Evolutionary conservation across 2,888 invertebrate genomes (phyloP).

Genomic region (Gisinianus flammeolus): DNA sequence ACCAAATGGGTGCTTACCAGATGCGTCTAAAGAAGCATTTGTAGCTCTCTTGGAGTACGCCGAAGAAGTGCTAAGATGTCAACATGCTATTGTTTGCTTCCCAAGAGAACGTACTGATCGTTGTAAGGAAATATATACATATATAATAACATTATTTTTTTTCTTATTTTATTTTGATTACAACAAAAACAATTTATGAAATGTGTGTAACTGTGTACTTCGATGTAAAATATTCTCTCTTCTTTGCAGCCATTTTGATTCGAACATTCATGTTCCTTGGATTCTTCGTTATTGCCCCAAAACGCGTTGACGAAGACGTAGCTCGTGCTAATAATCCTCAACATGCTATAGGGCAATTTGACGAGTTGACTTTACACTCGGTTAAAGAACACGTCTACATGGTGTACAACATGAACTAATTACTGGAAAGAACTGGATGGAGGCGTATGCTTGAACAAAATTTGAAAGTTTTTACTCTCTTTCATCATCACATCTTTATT

Average conservation of each 20-base stretch:
- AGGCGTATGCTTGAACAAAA: not conserved
- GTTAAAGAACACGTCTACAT: slow-evolving; percentile 71
- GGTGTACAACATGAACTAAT: slow-evolving; percentile 64
- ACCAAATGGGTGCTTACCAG: slow-evolving; percentile 82
- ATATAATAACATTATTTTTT: not conserved
- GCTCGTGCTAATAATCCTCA: no score
- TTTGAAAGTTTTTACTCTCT: not conserved
- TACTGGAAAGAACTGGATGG: not conserved
- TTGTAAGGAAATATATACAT: slow-evolving; percentile 62
- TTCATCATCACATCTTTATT: not conserved
- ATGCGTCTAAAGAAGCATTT: slow-evolving; percentile 94
- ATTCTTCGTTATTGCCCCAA: slow-evolving; percentile 83
- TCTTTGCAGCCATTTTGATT: slow-evolving; percentile 74
- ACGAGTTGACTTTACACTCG: slow-evolving; percentile 67
- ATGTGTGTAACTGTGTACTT: slow-evolving; percentile 31
- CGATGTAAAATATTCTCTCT: no score
- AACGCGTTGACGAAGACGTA: slow-evolving; percentile 67
- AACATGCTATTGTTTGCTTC: slow-evolving; percentile 79
- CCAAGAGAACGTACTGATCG: slow-evolving; percentile 83
- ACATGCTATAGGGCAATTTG: no score
- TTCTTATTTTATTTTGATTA: not conserved
- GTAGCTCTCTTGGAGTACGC: slow-evolving; percentile 93
- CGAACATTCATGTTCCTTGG: slow-evolving; percentile 98
- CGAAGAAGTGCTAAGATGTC: slow-evolving; percentile 86
- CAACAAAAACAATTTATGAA: slow-evolving; percentile 7